phyloP scores from a whole-genome alignment of 2,113 vertebrate species.

The Halcyon senegalensis region DNA sequence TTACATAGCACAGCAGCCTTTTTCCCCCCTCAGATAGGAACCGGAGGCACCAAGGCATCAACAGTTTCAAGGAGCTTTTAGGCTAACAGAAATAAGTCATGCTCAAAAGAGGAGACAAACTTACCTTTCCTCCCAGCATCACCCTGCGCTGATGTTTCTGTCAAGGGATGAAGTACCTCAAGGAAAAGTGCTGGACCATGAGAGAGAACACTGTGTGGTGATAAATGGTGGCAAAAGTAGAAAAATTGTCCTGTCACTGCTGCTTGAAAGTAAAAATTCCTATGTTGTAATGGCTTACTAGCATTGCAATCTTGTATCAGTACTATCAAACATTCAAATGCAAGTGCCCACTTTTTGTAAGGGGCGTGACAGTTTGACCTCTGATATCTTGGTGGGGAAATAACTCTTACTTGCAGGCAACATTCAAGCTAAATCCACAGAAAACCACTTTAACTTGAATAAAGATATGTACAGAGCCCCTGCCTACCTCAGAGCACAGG shows the following conservation, averaged over 20 bases:
- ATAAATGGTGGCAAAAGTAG: not conserved
- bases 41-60: not conserved
- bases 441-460: not conserved
- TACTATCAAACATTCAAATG: not conserved
- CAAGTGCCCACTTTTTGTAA: not conserved
- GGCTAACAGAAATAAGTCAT: not conserved
- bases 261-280: not conserved
- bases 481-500: not conserved
- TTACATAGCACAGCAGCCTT: not conserved
- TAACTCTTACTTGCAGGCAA: not conserved
- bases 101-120: not conserved
- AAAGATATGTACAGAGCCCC: not conserved
- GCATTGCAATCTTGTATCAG: accelerated
- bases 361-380: not conserved
- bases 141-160: not conserved
- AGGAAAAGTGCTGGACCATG: not conserved
- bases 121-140: not conserved
- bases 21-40: not conserved
- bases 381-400: not conserved
- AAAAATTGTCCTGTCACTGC: not conserved
- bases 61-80: not conserved
- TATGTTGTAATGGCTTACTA: not conserved
- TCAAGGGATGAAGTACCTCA: not conserved
- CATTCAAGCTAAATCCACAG: not conserved
- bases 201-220: not conserved